Evolutionary conservation across 2,888 invertebrate species (phyloP).

Genomic region (Nymphalis polychloros): DNA sequence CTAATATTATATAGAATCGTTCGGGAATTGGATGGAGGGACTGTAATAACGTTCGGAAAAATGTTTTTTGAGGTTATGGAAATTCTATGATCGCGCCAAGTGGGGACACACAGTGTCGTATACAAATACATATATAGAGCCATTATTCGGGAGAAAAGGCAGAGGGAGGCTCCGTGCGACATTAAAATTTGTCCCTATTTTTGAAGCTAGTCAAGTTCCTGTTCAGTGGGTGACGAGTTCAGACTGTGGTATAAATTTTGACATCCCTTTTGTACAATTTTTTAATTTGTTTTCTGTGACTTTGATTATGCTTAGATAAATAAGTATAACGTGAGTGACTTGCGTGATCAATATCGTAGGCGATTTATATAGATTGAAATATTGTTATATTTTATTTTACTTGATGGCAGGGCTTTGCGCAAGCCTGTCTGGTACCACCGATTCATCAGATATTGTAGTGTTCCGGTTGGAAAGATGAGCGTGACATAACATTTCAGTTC

Average conservation of each 20-base stretch:
- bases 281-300: not conserved
- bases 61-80: constrained; percentile 38
- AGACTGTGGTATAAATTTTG: not conserved
- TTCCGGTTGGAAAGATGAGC: too few species aligned
- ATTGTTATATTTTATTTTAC: too few species aligned
- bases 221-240: not conserved
- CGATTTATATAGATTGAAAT: too few species aligned
- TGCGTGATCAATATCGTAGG: too few species aligned
- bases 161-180: constrained; percentile 19
- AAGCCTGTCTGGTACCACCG: too few species aligned
- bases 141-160: constrained; percentile 10
- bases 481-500: too few species aligned
- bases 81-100: constrained; percentile 40
- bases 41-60: constrained; percentile 38
- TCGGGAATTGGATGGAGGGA: constrained; percentile 30
- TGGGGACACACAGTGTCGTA: constrained; percentile 31
- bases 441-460: too few species aligned
- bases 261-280: not conserved
- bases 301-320: not conserved
- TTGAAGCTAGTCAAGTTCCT: not conserved
- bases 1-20: constrained; percentile 27
- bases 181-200: constrained; percentile 30
- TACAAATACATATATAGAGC: constrained; percentile 31
- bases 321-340: too few species aligned
- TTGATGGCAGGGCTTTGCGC: too few species aligned